Evolutionary conservation across 1,140 invertebrate species (phyloP), one percentile per base, ranked within the genome.

Genomic region (Medauroidea extradentata): DNA sequence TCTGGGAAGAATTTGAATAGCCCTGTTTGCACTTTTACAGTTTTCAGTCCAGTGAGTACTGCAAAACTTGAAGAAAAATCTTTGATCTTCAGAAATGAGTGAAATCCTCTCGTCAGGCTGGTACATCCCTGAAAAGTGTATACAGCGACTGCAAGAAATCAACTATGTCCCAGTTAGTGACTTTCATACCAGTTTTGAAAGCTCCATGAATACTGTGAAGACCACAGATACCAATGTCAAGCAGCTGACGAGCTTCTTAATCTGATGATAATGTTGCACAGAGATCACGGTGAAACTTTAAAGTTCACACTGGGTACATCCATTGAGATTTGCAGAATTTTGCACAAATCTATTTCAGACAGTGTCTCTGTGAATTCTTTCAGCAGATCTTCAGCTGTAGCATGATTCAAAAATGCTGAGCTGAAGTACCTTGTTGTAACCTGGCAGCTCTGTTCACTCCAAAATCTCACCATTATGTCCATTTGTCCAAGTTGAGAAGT

Each of bases 261-360:
- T 34, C 29, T 34, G 29, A 34, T 11, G 11, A 34, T 11, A 34
- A 34, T 7, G 29, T 7, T 7, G 29, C 29, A 34, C 29, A 34
- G 11, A 34, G 29, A 34, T 34, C 29, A 34, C 29, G 29, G n/a
- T n/a, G 46, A 27, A 61, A 53, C 39, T 57, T 44, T 2, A 51
- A n/a, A n/a, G 42, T 66, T 66, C 0, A 66, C 57, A 56, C 66
- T 66, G 42, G 60, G 59, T 1, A 34, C 60, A 44, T 66, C 43
- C 43, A 44, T 56, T n/a, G n/a, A n/a, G n/a, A n/a, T n/a, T n/a
- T 48, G 52, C 52, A 54, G 27, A 21, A 52, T 34, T 29, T 57
- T 62, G 25, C 27, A 52, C 38, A 42, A 16, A 25, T 60, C 49
- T 14, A 51, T 23, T 16, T 27, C 38, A 18, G 7, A 49, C 54